These are phyloP conservation scores for Dichetophora obliterata DNA, from an alignment of 2,888 invertebrate species.

Conservation along the genomic window DNA sequence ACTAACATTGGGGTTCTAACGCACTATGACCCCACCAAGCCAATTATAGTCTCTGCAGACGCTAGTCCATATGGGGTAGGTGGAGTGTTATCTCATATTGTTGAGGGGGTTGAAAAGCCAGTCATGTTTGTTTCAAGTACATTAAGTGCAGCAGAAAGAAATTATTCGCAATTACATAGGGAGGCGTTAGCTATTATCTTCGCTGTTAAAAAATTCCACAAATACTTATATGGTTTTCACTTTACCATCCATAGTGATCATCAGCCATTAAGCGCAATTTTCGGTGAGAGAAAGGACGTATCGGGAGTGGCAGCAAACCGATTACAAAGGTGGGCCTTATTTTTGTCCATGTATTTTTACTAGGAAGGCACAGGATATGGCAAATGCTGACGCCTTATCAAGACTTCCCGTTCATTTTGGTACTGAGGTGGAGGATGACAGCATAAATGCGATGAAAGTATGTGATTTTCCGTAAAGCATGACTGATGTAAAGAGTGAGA, in stretches of 20 bases:
- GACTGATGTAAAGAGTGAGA: too few relatives aligned
- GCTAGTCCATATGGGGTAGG: too few relatives aligned
- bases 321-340: slow-evolving; percentile 30
- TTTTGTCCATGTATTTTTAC: slow-evolving; percentile 2
- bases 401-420: not conserved
- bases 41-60: too few relatives aligned
- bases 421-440: not conserved
- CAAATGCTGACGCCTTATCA: not conserved
- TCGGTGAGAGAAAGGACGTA: slow-evolving; percentile 14
- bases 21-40: too few relatives aligned
- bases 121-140: too few relatives aligned
- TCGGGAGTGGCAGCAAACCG: slow-evolving; percentile 19
- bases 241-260: slow-evolving; percentile 31
- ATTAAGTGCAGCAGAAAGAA: too few relatives aligned
- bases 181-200: slow-evolving; percentile 33
- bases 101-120: too few relatives aligned
- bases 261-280: slow-evolving; percentile 33
- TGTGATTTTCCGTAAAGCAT: too few relatives aligned
- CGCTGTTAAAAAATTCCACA: slow-evolving; percentile 24
- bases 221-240: slow-evolving; percentile 26
- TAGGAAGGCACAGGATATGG: not conserved
- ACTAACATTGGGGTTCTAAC: not conserved
- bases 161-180: too few relatives aligned
- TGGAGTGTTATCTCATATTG: too few relatives aligned
- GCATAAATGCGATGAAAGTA: not conserved